Conservation (phyloP, 1,140 invertebrate species). For the silkworm (Bombyx mori) region ASM3026992v2 NC_085119.1:9525001-9525500, state of each 20-base stretch:
- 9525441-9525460: no score
- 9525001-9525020: no score
- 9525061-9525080: background rate
- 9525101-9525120: slow-evolving; percentile 31
- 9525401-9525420: slow-evolving; percentile 10
- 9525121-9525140: slow-evolving; percentile 12
- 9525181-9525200: slow-evolving; percentile 60
- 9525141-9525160: slow-evolving; percentile 28
- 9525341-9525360: slow-evolving; percentile 28
- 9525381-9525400: slow-evolving; percentile 21
- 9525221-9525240: slow-evolving; percentile 70
- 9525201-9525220: slow-evolving; percentile 66
- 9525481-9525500: no score
- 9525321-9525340: slow-evolving; percentile 42
- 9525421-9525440: no score
- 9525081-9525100: slow-evolving; percentile 33
- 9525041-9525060: no score
- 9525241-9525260: slow-evolving; percentile 59
- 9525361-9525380: slow-evolving; percentile 9
- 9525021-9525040: no score
- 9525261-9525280: slow-evolving; percentile 65
- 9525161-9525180: slow-evolving; percentile 25
- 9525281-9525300: slow-evolving; percentile 62
- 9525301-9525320: slow-evolving; percentile 54
- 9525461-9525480: no score